phyloP scores from a whole-genome alignment of 92 coral and sea anemone genomes.

The Umimayanthus chanpuru region DNA sequence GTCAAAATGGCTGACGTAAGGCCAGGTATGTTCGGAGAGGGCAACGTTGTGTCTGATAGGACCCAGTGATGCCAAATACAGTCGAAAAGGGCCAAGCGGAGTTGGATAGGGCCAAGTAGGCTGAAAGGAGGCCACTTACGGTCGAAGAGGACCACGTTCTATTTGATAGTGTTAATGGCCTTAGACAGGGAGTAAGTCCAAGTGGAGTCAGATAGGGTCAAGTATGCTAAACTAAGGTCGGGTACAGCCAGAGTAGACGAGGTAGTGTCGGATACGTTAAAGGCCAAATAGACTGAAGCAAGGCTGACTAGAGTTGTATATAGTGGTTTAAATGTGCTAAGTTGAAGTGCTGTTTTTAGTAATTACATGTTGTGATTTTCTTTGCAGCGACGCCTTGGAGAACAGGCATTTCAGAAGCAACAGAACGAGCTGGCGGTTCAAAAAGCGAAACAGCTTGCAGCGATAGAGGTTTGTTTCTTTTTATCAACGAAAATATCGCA shows the following conservation, averaged over 20 bases:
- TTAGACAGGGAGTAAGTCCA: too few species aligned
- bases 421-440: slow-evolving; percentile 78
- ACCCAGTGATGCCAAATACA: not conserved
- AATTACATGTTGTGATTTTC: slow-evolving; percentile 3
- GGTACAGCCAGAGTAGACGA: not conserved
- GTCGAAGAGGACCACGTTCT: not conserved
- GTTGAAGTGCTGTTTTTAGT: too few species aligned
- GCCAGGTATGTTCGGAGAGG: not conserved
- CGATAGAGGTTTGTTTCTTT: slow-evolving; percentile 69
- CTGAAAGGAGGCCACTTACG: not conserved
- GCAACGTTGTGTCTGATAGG: not conserved
- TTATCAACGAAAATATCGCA: too few species aligned
- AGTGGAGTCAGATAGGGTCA: not conserved
- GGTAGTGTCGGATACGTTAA: not conserved
- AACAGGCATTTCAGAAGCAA: slow-evolving; percentile 65
- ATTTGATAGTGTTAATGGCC: not conserved
- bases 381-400: slow-evolving; percentile 70
- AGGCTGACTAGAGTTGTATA: not conserved
- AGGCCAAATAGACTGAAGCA: not conserved
- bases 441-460: slow-evolving; percentile 80
- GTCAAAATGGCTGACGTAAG: not conserved
- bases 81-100: not conserved
- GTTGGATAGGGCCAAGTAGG: not conserved
- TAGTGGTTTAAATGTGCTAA: too few species aligned
- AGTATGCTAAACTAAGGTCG: not conserved